Conservation (phyloP, 2,113 vertebrate genomes). For the Planiliza haematocheilus region DNA sequence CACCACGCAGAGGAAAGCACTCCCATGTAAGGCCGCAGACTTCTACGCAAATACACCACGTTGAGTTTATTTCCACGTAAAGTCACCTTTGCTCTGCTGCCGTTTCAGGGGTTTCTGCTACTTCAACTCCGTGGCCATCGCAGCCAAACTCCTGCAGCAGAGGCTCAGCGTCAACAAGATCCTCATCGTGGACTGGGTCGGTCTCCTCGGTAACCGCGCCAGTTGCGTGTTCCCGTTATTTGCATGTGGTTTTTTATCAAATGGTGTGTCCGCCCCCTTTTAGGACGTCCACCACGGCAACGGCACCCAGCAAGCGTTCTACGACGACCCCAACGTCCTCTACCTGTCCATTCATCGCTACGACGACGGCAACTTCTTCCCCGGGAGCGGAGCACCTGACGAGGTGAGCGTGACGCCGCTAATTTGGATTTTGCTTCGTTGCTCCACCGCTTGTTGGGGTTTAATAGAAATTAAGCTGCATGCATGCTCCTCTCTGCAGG, state of each 20-base stretch:
- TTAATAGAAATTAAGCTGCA: no score
- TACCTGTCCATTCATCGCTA: conserved; percentile 97
- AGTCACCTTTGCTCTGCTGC: conserved; percentile 25
- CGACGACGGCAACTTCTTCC: conserved; percentile 98
- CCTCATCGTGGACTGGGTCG: conserved; percentile 97
- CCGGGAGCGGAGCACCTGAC: conserved; percentile 93
- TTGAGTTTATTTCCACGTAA: conserved; percentile 51
- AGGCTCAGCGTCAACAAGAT: conserved; percentile 90
- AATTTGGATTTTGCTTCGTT: neutral
- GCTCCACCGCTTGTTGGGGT: no score
- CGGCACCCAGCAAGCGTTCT: conserved; percentile 92
- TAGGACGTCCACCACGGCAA: conserved; percentile 88
- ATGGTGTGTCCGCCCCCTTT: neutral
- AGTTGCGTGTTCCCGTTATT: no score
- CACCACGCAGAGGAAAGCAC: conserved; percentile 98
- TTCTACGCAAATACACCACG: conserved; percentile 38
- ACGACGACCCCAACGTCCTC: conserved; percentile 91
- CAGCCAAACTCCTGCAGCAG: conserved; percentile 88
- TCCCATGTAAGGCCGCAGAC: conserved; percentile 89
- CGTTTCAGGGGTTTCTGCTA: conserved; percentile 94
- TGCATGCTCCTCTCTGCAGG: conserved; percentile 74
- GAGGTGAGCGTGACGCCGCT: conserved; percentile 84
- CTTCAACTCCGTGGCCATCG: conserved; percentile 97
- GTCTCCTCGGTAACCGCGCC: conserved; percentile 27
- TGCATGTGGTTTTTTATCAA: neutral